Base-by-base conservation (phyloP, 2,888 invertebrate species). In the Tillus elongatus region DNA sequence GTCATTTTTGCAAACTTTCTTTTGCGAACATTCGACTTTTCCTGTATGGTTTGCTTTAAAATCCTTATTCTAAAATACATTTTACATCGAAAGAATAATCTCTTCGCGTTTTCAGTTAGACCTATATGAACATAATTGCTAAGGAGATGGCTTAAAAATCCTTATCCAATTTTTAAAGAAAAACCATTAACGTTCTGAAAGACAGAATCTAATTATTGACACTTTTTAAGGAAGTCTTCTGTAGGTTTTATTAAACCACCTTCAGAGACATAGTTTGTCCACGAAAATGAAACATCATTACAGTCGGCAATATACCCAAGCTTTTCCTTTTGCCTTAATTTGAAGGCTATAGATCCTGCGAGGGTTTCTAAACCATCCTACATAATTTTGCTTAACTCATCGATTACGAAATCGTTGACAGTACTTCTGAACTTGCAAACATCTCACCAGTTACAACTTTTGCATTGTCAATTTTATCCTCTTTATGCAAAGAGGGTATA, bases 291-390 rank as follows among this genome's bases (percentile, higher is more conserved):
- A 26, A 15, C 3, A 13, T 43, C 39, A 29, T 37, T 36, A 11
- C 12, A 26, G 12, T 40, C 33, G 4, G 43, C 33, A 32, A 45
- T 38, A 31, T 35, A 47, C 12, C 45, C 45, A 33, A 45, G 42
- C 24, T 38, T 41, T 33, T 41, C 40, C 27, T 19, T 42, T 16
- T 43, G 41, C 33, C 42, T 39, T n/a, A 47, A 35, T 42, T 46
- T 43, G 35, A 46, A 41, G 16, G 48, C 41, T 31, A 50, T 47
- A 36, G 43, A 53, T 3, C 47, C 50, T 10, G 44, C 42, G 30
- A 48, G 37, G 41, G 49, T 48, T 41, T 51, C 46, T 28, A 50
- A 38, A 26, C 44, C 49, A 40, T 49, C 49, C 42, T 39, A 47
- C 14, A 32, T 10, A 16, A 46, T 15, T 27, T 47, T 41, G 34